Conservation (phyloP, 1,140 invertebrate species). For the Drosophila jambulina region DNA sequence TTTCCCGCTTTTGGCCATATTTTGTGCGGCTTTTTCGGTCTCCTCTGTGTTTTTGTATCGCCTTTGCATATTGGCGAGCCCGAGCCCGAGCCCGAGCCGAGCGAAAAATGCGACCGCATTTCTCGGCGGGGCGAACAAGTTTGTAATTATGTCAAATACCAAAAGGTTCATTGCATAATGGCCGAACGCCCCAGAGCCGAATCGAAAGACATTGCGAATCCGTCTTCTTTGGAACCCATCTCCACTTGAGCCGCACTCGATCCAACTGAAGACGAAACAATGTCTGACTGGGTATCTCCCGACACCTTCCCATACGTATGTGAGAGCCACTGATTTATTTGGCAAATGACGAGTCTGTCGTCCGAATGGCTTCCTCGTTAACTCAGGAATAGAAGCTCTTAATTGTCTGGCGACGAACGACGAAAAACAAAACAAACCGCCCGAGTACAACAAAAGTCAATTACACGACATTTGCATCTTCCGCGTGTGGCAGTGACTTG, state of each 20-base stretch:
- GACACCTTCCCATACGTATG: not conserved
- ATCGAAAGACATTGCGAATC: conserved; percentile 28
- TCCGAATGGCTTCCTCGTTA: conserved; percentile 43
- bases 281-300: conserved; percentile 23
- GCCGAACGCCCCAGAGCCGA: conserved; percentile 18
- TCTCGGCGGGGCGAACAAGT: conserved; percentile 75
- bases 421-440: conserved; percentile 15
- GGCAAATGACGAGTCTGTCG: conserved; percentile 36
- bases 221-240: conserved; percentile 35
- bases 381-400: conserved; percentile 48
- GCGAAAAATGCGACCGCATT: conserved; percentile 71
- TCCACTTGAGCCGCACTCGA: conserved; percentile 18
- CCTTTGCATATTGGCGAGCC: conserved; percentile 70
- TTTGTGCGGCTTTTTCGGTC: conserved; percentile 10
- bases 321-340: conserved; percentile 36
- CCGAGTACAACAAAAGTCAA: conserved; percentile 45
- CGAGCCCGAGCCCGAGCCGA: conserved; percentile 10
- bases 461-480: conserved; percentile 56
- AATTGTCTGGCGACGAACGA: conserved; percentile 27
- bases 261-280: conserved; percentile 5
- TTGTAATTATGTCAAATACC: conserved; percentile 79
- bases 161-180: conserved; percentile 64
- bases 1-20: conserved; percentile 41
- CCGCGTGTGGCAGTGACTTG: conserved; percentile 28
- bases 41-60: conserved; percentile 14